Percentiles rank a stretch among this genome's conserved stretches.
Evolutionary conservation across 2,888 invertebrate species (phyloP).

Genomic region (Saturnia japonica): DNA sequence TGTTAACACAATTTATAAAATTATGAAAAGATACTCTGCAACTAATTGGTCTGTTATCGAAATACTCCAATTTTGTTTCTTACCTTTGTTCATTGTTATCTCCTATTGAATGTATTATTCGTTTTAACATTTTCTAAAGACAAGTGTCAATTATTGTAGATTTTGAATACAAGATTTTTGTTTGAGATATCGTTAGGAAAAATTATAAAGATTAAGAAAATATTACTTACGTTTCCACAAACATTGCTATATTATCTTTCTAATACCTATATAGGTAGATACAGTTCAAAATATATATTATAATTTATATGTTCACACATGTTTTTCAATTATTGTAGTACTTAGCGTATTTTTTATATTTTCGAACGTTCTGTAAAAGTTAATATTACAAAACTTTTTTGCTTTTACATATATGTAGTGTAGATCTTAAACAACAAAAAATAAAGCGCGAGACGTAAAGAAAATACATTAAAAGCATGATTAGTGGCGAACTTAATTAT

Average conservation of each 20-base stretch:
- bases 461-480: too few relatives aligned
- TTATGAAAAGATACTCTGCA: neutral
- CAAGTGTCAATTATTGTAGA: conserved; percentile 13
- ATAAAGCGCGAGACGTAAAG: too few relatives aligned
- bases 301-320: neutral
- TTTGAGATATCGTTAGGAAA: neutral
- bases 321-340: too few relatives aligned
- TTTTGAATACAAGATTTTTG: conserved; percentile 5
- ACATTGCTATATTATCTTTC: neutral
- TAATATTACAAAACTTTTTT: too few relatives aligned
- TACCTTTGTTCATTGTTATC: conserved; percentile 11
- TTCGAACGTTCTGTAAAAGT: too few relatives aligned
- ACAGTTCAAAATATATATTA: neutral
- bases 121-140: neutral
- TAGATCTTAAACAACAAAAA: too few relatives aligned
- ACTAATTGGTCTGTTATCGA: conserved; percentile 12
- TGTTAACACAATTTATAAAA: neutral
- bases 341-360: too few relatives aligned
- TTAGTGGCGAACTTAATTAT: too few relatives aligned
- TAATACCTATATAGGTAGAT: too few relatives aligned
- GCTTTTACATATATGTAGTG: too few relatives aligned
- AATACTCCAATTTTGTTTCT: conserved; percentile 6
- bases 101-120: conserved; percentile 6
- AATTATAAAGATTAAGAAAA: neutral
- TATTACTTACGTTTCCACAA: neutral